These are phyloP conservation scores for Neolamprologus sp. DNA, from an alignment of 2,113 vertebrate species.

Conservation along the genomic window DNA sequence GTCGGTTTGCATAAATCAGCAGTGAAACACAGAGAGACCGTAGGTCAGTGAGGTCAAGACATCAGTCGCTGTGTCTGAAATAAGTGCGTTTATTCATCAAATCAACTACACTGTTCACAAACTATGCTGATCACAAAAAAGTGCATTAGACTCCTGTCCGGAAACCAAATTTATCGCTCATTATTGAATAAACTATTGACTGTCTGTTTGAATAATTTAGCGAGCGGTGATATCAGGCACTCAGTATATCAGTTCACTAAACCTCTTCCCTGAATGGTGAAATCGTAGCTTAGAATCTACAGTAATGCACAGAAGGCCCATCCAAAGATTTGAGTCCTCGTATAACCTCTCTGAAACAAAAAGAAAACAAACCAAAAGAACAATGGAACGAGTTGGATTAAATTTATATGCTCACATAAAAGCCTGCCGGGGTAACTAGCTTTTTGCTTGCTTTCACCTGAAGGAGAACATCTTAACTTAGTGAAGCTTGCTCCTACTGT, in stretches of 20 bases:
- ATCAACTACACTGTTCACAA: not conserved
- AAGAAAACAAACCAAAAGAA: not conserved
- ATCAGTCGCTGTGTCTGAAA: not conserved
- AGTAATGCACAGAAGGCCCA: not conserved
- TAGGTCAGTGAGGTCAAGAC: not conserved
- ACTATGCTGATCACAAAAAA: not conserved
- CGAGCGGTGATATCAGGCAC: not conserved
- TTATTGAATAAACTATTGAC: not conserved
- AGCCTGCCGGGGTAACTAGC: not conserved
- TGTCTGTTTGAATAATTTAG: not conserved
- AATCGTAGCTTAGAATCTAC: not conserved
- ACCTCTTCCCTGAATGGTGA: not conserved
- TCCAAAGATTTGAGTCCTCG: not conserved
- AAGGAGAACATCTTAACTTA: not conserved
- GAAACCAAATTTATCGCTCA: not conserved
- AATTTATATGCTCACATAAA: not conserved
- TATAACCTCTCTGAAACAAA: not conserved
- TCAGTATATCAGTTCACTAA: not conserved
- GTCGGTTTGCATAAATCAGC: not conserved
- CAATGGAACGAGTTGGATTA: not conserved
- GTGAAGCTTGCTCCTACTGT: not conserved
- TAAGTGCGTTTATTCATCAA: not conserved
- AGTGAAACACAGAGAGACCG: not conserved
- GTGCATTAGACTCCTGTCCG: not conserved
- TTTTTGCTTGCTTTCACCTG: not conserved